phyloP scores from a whole-genome alignment of 2,113 vertebrate species.

The Ammodytes marinus region DNA sequence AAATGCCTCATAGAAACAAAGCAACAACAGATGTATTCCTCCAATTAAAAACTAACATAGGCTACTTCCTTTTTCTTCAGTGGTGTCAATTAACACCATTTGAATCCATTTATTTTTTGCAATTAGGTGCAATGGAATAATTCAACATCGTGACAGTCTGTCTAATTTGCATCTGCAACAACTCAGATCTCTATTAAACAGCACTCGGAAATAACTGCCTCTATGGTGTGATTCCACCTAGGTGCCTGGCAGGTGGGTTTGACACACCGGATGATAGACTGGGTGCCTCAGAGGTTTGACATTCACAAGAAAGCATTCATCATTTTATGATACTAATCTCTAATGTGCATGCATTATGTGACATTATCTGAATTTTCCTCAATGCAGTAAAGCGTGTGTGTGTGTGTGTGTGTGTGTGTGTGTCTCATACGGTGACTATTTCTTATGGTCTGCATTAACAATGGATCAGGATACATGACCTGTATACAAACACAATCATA shows the following conservation, averaged over 20 bases:
- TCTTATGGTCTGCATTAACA: conserved; percentile 5
- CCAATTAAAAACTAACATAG: neutral
- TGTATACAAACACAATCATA: conserved; percentile 18
- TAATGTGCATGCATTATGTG: conserved; percentile 25
- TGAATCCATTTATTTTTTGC: conserved; percentile 42
- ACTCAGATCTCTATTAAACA: conserved; percentile 57
- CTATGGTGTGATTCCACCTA: conserved; percentile 48
- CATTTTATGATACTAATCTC: conserved; percentile 52
- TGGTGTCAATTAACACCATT: conserved; percentile 25
- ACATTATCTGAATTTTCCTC: conserved; percentile 28
- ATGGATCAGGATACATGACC: neutral
- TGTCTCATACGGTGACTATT: neutral
- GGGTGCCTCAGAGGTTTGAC: conserved; percentile 49
- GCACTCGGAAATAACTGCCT: conserved; percentile 54
- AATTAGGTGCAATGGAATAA: conserved; percentile 49
- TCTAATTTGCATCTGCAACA: conserved; percentile 58
- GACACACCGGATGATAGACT: conserved; percentile 46
- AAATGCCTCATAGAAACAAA: neutral
- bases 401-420: conserved; percentile 5
- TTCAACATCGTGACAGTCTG: conserved; percentile 29
- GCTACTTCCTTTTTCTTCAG: conserved; percentile 16
- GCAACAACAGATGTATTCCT: neutral
- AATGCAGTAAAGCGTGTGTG: conserved; percentile 17
- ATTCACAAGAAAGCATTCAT: conserved; percentile 61
- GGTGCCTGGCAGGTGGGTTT: conserved; percentile 49